Base-by-base conservation (phyloP, 2,113 vertebrate genomes). In the Calidris pygmaea region DNA sequence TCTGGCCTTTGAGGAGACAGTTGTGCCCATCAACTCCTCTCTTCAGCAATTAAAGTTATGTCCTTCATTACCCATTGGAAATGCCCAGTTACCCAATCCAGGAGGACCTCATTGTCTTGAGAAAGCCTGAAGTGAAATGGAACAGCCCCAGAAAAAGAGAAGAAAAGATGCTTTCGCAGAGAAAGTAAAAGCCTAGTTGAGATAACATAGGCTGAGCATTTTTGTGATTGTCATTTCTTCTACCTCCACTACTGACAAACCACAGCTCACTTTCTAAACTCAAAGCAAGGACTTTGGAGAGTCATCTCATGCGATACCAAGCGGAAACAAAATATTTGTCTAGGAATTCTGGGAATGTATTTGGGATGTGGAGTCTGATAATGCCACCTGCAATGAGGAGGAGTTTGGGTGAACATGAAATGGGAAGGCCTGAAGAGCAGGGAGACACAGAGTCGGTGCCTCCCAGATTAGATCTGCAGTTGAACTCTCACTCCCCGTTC, bases 281-380 rank as follows among this genome's bases (percentile, higher is more conserved):
- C 32, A 79, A 89, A 92, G 55, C 37, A 66, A 60, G 50, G 45
- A 58, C 45, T 65, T 65, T 43, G 24, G 39, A 66, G 34, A n/a
- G 7, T 89, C 32, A 70, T 50, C 32, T 83, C 82, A 50, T 55
- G 39, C 50, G 60, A 52, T 70, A 89, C 22, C 41, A 70, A 89
- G 16, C 13, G n/a, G 67, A 96, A 90, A 76, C 56, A 85, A 84
- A 91, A 52, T 55, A 76, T 76, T 87, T 79, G 59, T 87, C 45
- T 43, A 85, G 95, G 89, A 93, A 75, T 89, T 71, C 66, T 29
- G 2, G 58, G 92, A 80, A 84, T 73, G 56, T 19, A n/a, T 52
- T 55, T 62, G 47, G 85, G 76, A 67, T 93, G 41, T 41, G 45
- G 70, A 74, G 63, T 48, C 80, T 94, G 84, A 74, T 60, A 92